Percentiles rank a stretch among this genome's conserved stretches.
Conservation (phyloP, 2,113 vertebrate genomes). For the Ictalurus furcatus region DNA sequence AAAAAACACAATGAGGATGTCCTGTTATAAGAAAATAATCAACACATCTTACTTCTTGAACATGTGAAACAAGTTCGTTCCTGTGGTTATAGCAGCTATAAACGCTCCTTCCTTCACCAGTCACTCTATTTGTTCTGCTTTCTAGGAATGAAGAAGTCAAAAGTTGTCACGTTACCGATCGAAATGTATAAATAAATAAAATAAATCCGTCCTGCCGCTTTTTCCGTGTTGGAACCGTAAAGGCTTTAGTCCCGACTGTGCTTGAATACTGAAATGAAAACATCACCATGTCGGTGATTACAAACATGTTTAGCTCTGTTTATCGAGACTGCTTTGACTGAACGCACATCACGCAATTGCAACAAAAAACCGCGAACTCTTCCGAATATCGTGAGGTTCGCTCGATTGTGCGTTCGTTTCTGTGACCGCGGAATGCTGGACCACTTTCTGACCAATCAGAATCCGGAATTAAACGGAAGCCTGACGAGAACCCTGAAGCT, state of each 20-base stretch:
- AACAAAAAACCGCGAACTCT: too few relatives aligned
- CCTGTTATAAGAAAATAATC: neutral
- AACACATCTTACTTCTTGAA: neutral
- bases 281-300: accelerated
- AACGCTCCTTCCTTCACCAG: neutral
- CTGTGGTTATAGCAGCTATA: neutral
- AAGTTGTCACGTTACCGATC: too few relatives aligned
- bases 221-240: neutral
- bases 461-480: neutral
- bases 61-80: neutral
- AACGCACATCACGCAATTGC: too few relatives aligned
- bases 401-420: too few relatives aligned
- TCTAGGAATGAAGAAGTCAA: too few relatives aligned
- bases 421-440: neutral
- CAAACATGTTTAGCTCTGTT: neutral
- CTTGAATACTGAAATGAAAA: neutral
- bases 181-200: neutral
- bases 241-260: neutral
- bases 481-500: too few relatives aligned
- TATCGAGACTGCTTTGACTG: too few relatives aligned
- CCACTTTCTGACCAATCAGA: neutral
- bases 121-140: too few relatives aligned
- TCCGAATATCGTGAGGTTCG: too few relatives aligned
- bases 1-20: neutral
- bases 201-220: neutral